A percentile compares a stretch with the other conserved stretches of the same genome.
Conservation (phyloP, 2,888 invertebrate species). For the Lasioglossum morio region DNA sequence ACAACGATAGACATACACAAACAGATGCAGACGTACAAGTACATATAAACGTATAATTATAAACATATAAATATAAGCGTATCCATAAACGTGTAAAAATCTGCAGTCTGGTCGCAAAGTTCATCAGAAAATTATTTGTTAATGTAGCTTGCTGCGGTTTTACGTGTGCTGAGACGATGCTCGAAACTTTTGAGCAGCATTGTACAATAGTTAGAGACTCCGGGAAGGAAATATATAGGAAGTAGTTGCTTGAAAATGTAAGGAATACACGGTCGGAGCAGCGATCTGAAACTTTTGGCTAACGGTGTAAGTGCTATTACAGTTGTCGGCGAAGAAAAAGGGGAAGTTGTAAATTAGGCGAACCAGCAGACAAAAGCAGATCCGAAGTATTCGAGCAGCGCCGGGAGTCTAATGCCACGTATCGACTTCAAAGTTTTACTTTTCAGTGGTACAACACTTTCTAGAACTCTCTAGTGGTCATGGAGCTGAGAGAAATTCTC, state of each 20-base stretch:
- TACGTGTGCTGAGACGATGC: neutral
- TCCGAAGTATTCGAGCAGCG: neutral
- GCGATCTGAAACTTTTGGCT: no score
- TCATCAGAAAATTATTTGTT: neutral
- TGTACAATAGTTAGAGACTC: neutral
- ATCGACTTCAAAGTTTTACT: conserved; percentile 6
- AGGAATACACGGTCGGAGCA: neutral
- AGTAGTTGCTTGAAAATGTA: neutral
- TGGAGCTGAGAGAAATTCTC: neutral
- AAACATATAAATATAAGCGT: neutral
- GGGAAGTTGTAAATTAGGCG: conserved; percentile 16
- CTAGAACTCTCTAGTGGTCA: neutral
- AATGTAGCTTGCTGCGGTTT: neutral
- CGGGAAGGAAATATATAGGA: conserved; percentile 1
- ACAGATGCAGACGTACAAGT: no score
- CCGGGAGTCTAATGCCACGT: conserved; percentile 2
- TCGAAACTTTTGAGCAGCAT: neutral
- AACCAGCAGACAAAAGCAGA: conserved; percentile 3
- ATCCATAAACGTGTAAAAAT: neutral
- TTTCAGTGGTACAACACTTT: neutral
- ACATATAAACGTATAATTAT: no score
- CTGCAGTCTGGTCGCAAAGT: neutral
- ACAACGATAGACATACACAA: no score
- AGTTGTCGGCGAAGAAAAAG: conserved; percentile 8
- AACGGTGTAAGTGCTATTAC: conserved; percentile 5